Evolutionary conservation across 1,140 invertebrate genomes (phyloP).

Genomic region (Drosophila bifasciata): DNA sequence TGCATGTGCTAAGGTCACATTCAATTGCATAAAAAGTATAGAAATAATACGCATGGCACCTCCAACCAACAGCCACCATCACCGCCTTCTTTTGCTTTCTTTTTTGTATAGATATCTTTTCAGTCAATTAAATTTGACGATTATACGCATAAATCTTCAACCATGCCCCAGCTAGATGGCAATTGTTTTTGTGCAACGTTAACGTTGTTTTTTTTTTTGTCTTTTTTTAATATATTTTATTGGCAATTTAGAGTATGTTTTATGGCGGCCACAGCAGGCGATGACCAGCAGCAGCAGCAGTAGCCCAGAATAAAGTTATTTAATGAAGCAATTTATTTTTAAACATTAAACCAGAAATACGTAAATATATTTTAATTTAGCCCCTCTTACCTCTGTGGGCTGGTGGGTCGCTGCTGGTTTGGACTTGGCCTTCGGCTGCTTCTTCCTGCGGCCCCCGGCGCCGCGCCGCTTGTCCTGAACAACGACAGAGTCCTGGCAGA

Average conservation of each 20-base stretch:
- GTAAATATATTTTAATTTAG: slow-evolving; percentile 49
- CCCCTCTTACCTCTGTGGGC: slow-evolving; percentile 64
- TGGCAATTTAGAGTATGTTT: slow-evolving; percentile 79
- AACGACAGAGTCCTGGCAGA: slow-evolving; percentile 89
- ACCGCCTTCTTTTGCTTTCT: background rate
- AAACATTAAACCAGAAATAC: slow-evolving; percentile 56
- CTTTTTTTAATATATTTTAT: slow-evolving; percentile 76
- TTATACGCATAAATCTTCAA: slow-evolving; percentile 76
- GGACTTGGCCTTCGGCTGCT: slow-evolving; percentile 51
- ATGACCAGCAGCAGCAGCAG: slow-evolving; percentile 45
- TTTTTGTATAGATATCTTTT: slow-evolving; percentile 63
- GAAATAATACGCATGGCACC: slow-evolving; percentile 30
- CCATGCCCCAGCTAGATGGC: slow-evolving; percentile 55
- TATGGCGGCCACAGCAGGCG: slow-evolving; percentile 68
- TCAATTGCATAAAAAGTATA: slow-evolving; percentile 18
- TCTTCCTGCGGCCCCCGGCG: slow-evolving; percentile 47
- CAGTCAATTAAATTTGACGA: slow-evolving; percentile 84
- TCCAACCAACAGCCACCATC: background rate
- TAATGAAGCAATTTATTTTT: slow-evolving; percentile 77
- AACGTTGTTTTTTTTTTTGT: slow-evolving; percentile 18
- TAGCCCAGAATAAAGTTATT: slow-evolving; percentile 73
- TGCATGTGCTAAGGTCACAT: slow-evolving; percentile 32
- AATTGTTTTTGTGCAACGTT: slow-evolving; percentile 62
- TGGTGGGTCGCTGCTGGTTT: slow-evolving; percentile 41
- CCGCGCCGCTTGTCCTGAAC: slow-evolving; percentile 87